Base-by-base conservation (phyloP, 2,113 vertebrate genomes). In the Erythrocebus patas region DNA sequence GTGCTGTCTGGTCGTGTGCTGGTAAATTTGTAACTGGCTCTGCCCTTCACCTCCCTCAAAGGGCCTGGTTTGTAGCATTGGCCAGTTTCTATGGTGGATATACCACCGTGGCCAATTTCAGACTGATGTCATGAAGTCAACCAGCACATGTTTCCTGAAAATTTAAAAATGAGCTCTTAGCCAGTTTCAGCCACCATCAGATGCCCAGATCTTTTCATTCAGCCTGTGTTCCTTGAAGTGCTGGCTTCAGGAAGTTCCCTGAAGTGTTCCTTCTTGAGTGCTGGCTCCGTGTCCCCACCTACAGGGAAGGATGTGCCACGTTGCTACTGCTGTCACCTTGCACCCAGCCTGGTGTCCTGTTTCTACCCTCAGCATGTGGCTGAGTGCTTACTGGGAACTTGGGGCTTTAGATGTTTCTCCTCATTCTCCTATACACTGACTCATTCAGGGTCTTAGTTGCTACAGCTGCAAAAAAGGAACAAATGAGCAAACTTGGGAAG, bases 361-460 rank as follows among this genome's bases (percentile, higher is more conserved):
- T 55, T 38, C 27, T 38, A 45, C 25, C 48, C 52, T 23, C 17
- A 20, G 8, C 13, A 10, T 40, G 27, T 10, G 9, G 14, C 38
- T 55, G 40, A 55, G 52, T 55, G 52, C 52, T 20, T 55, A 20
- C 40, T 23, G 22, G 52, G 23, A 3, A 35, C 59, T 43, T 25
- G 23, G 57, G 12, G 0, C 68, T 16, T 30, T 35, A 20, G 73
- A 72, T 12, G 35, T 83, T 52, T 27, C 52, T 40, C 25, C 55
- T 27, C 4, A 5, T 23, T n/a, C 61, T 27, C 50, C 32, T 10
- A 0, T 17, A 16, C 22, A 1, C 12, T 40, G 6, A 40, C 5
- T 66, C 4, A 4, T 20, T 66, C 35, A 9, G 38, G 87, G 25
- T 11, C 66, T 86, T 80, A 22, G n/a, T 57, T 76, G 78, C 64